Evolutionary conservation across 1,140 invertebrate species (phyloP), one percentile per base, ranked within the genome.

Genomic region (Aphelenchoides besseyi): DNA sequence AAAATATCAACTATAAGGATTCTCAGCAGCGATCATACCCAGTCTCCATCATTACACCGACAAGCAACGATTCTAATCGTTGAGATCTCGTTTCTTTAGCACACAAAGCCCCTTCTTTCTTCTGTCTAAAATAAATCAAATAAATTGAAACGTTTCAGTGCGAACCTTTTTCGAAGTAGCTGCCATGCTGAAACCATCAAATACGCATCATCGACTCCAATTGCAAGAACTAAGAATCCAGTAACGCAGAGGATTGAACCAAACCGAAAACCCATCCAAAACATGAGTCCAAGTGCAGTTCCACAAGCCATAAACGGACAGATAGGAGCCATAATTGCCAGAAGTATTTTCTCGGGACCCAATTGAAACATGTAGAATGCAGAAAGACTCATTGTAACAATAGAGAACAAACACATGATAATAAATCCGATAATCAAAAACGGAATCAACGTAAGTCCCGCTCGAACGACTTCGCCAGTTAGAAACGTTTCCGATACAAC

Each of bases 271-370:
- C 81, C 81, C 29, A 69, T 18, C 48, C 67, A 85, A 67, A 83
- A 83, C 78, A 83, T 80, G 12, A 68, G 28, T 53, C 81, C 81
- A 23, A 83, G 59, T 30, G 79, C 74, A 37, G 81, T 81, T 30
- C 83, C 79, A 55, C 75, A 79, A 1, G 81, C 81, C 81, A 83
- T 83, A 69, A 83, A 83, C n/a, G 81, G 81, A 62, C 75, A 74
- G 3, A 78, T 72, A 61, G 80, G 78, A 29, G 72, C 72, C 64
- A 73, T 68, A 2, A 79, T 33, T 12, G 73, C 72, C 1, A 74
- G 68, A 26, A 70, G 23, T 2, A 77, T 66, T 62, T 77, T 77
- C n/a, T 77, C 71, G 16, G 29, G 1, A 8, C 53, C 67, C 37
- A 80, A 48, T 63, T 77, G 75, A n/a, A 59, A 36, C 61, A 78